Evolutionary conservation across 2,888 invertebrate genomes (phyloP).

Genomic region (Cloeon dipterum): DNA sequence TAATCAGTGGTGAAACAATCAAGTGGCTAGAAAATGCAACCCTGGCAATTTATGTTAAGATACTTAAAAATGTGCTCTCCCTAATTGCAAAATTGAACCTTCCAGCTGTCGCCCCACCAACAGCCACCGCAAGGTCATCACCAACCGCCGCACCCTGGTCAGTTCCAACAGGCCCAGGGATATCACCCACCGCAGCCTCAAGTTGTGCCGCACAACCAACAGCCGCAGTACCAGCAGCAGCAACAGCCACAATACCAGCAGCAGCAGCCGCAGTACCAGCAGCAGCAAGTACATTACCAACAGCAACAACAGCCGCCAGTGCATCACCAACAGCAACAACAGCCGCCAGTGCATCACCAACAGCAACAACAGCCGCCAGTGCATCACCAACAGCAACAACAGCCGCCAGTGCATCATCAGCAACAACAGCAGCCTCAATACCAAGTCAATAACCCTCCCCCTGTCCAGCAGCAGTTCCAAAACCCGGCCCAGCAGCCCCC

Average conservation of each 20-base stretch:
- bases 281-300: constrained; percentile 3
- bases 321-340: constrained; percentile 6
- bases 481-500: constrained; percentile 9
- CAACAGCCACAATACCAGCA: constrained; percentile 7
- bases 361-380: constrained; percentile 11
- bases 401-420: constrained; percentile 10
- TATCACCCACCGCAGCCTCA: constrained; percentile 6
- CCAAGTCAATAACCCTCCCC: constrained; percentile 12
- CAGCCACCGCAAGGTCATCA: constrained; percentile 10
- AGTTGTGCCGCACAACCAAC: constrained; percentile 7
- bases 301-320: not conserved
- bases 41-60: no score
- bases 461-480: constrained; percentile 8
- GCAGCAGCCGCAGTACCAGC: constrained; percentile 9
- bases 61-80: no score
- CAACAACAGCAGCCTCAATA: constrained; percentile 11
- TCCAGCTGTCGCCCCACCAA: not conserved
- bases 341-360: constrained; percentile 11
- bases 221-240: constrained; percentile 8
- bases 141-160: constrained; percentile 5
- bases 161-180: constrained; percentile 4
- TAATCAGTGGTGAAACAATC: no score
- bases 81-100: not conserved
- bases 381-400: constrained; percentile 9
- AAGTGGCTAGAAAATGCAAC: no score